Evolutionary conservation across 1,140 invertebrate genomes (phyloP).

Genomic region (Babylonia areolata): DNA sequence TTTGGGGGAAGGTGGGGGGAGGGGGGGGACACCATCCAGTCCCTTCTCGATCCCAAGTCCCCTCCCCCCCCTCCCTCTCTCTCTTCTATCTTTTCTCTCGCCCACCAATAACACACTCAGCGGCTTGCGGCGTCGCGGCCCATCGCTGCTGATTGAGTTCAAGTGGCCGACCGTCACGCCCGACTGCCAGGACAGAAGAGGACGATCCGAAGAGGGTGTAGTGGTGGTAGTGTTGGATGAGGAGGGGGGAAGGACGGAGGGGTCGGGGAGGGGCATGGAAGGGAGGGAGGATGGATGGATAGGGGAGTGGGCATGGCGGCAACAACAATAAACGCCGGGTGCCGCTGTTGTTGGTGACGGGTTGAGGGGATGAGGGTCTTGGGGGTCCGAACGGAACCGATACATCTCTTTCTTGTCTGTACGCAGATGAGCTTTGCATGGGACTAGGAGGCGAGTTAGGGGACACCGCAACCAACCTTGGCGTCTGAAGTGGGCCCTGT

Average conservation of each 20-base stretch:
- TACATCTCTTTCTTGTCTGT: constrained; percentile 12
- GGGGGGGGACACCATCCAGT: no score
- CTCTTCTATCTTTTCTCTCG: background rate
- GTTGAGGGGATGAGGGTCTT: no score
- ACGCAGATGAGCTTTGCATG: no score
- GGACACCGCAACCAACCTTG: background rate
- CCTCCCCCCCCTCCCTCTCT: background rate
- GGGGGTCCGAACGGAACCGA: background rate
- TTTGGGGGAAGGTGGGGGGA: no score
- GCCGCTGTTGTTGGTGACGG: background rate
- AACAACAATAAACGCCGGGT: background rate
- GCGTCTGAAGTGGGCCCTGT: background rate
- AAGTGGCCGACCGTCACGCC: constrained; percentile 11
- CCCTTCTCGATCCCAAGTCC: no score
- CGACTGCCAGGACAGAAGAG: background rate
- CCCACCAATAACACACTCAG: constrained; percentile 2
- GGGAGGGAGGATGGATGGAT: background rate
- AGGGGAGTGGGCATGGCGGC: background rate
- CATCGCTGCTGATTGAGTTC: constrained; percentile 23
- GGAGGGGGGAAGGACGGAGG: background rate
- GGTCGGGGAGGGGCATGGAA: background rate
- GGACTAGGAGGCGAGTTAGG: background rate
- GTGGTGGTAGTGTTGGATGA: background rate
- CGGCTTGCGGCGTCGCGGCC: constrained; percentile 24
- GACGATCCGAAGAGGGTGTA: background rate